Base-by-base conservation (phyloP, 1,140 invertebrate species). In the Mamestra configurata region DNA sequence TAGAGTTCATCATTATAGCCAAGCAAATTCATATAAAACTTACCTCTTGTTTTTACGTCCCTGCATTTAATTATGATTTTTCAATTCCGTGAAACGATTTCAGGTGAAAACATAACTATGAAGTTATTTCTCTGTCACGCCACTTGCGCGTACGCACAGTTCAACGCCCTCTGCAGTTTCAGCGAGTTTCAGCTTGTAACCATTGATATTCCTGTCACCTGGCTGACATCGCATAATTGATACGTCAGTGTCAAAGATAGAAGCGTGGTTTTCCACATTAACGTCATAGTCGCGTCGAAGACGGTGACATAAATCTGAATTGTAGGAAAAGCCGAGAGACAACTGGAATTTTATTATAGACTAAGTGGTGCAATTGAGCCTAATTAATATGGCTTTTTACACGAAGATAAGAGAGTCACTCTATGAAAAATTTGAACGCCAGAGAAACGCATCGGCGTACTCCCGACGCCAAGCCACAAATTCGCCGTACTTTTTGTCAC, bases 161-260 rank as follows among this genome's bases (percentile, higher is more conserved):
- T 64, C 59, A 64, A 40, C 59, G 59, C 31, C 37, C 59, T 27
- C 55, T 20, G 18, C 31, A 64, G n/a, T 64, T 64, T 61, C 57
- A 61, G 13, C 20, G 20, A 15, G 13, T 31, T 59, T 59, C 55
- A 59, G 31, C 27, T 15, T 11, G 31, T 61, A 18, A 18, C 57
- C 57, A 37, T 37, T 64, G 59, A 40, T 37, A 40, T 64, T 37
- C 20, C 31, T 64, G 59, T 37, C 59, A 20, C 31, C 7, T 10
- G n/a, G n/a, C 31, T 64, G n/a, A 64, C 51, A 43, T 8, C n/a
- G 15, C 59, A 64, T 64, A 11, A 37, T 37, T 64, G 59, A 64
- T 64, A 37, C 35, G n/a, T 64, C 15, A 40, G 5, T 18, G 20
- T 55, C 18, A 2, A 10, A 64, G 13, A 64, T 4, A 64, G 8